Percentiles rank a stretch among this genome's conserved stretches.
These are phyloP conservation scores for Limnodromus scolopaceus DNA, from an alignment of 2,797 vertebrate species.

Conservation along the genomic window DNA sequence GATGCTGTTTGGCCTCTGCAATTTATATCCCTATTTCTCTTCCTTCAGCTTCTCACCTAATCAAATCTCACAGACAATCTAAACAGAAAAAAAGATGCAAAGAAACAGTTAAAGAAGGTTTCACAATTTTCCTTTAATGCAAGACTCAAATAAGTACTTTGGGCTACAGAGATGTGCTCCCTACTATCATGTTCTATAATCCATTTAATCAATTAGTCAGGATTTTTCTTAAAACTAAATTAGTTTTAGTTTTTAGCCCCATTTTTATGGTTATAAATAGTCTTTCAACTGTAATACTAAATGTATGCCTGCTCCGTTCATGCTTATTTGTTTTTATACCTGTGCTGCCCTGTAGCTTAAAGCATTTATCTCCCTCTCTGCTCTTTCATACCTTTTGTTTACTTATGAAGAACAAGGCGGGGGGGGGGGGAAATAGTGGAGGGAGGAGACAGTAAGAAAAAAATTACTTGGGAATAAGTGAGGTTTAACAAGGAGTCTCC, in stretches of 20 bases:
- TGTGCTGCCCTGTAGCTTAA: neutral
- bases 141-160: neutral
- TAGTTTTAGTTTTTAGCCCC: neutral
- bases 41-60: neutral
- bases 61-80: neutral
- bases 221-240: neutral
- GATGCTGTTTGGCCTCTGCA: neutral
- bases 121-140: neutral
- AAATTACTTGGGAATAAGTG: neutral
- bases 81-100: neutral
- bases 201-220: neutral
- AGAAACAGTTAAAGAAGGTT: neutral
- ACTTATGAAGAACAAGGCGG: neutral
- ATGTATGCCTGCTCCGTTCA: neutral
- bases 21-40: neutral
- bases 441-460: neutral
- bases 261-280: neutral
- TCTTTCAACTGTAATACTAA: neutral
- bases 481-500: neutral
- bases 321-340: neutral
- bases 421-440: rapidly evolving
- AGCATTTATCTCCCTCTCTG: neutral
- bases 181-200: neutral
- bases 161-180: neutral
- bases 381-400: neutral